Evolutionary conservation across 2,113 vertebrate genomes (phyloP), one percentile per base, ranked within the genome.

Genomic region (Cryptotis parvus): DNA sequence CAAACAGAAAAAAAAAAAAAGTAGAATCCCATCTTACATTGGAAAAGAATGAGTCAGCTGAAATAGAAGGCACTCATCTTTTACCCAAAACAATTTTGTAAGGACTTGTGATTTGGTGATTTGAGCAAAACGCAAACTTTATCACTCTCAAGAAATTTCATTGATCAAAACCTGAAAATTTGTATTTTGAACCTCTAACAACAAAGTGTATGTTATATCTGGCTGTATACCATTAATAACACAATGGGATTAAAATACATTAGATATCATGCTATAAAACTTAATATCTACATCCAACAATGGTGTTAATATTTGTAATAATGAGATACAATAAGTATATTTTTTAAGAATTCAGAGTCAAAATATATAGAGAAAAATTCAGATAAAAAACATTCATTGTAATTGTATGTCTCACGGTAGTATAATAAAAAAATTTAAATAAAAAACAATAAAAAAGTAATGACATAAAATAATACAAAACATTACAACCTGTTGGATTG

Each of bases 391-490:
- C n/a, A n/a, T n/a, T n/a, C n/a, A n/a, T n/a, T n/a, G n/a, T n/a
- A n/a, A n/a, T n/a, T n/a, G n/a, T n/a, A n/a, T n/a, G n/a, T n/a
- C n/a, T n/a, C n/a, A n/a, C n/a, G n/a, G n/a, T n/a, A n/a, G n/a
- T n/a, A n/a, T n/a, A n/a, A n/a, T n/a, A n/a, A n/a, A n/a, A n/a
- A n/a, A n/a, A n/a, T n/a, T n/a, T n/a, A n/a, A n/a, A n/a, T n/a
- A n/a, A 79, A 69, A 84, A 26, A 24, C 11, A 84, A 73, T 82
- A 65, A 77, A 83, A 31, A 61, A 85, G 27, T 75, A 87, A 93
- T 26, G 31, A 37, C 20, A 68, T 90, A 27, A 70, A 89, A 76
- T 88, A 76, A 90, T 65, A 70, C 10, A 72, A 94, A 89, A 70
- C 31, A 43, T 35, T 58, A 78, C 81, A 95, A 77, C 9, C 45